Evolutionary conservation across 2,113 vertebrate genomes (phyloP), one percentile per base, ranked within the genome.

Genomic region (Morone saxatilis): DNA sequence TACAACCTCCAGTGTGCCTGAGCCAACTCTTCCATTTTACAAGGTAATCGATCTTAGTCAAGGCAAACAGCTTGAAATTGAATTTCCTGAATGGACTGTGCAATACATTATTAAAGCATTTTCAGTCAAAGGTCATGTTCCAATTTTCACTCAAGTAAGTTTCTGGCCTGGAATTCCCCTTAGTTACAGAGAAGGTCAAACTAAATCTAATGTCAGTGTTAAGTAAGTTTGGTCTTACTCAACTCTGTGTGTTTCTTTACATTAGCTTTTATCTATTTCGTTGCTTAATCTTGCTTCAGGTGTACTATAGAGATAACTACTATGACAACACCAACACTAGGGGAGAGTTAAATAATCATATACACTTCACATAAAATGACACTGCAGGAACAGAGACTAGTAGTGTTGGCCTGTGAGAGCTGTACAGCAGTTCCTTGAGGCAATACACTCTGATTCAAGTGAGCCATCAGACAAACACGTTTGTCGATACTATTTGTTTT

Each of bases 141-240:
- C 4, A 54, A 22, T 5, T 0, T 54, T 71, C 3, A 57, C n/a
- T 68, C 4, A 43, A 25, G 20, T 80, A 2, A 53, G 31, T 50
- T 22, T 48, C 1, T 59, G 60, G 14, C 60, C 5, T 69, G 16
- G 25, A 51, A 47, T 75, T 63, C 41, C 13, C 48, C 10, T 13
- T n/a, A 51, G 19, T 57, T 56, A 20, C 41, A 41, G 22, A 41
- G 11, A 78, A 71, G 48, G 61, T 73, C 60, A 68, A 78, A 79
- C 11, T 45, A 61, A 77, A 65, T 22, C 4, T 56, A 41, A 51
- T 62, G 48, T 74, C 59, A 71, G 25, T 59, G 19, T 87, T 83
- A 61, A 20, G 84, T 71, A 78, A 57, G 25, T 53, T 66, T 51
- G 19, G 74, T 61, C 56, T 72, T 79, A 67, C 22, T 74, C 20